A percentile compares a stretch with the other conserved stretches of the same genome.
phyloP scores from a whole-genome alignment of 2,888 invertebrate species.

The Pyrrhia umbra region DNA sequence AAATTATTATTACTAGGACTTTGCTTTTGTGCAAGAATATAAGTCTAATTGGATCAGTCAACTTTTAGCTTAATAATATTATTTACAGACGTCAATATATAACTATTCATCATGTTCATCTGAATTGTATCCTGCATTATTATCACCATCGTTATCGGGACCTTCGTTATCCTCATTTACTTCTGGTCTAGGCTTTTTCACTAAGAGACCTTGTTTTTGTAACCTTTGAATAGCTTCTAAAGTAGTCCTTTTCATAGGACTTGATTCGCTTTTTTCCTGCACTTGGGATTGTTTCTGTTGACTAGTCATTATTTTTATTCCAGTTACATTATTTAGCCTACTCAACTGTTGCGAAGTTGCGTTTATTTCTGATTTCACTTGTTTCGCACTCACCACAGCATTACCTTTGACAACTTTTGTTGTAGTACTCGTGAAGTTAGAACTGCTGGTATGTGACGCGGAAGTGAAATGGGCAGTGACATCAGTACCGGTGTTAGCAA shows the following conservation, averaged over 20 bases:
- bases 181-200: slow-evolving; percentile 83
- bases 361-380: slow-evolving; percentile 78
- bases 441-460: slow-evolving; percentile 74
- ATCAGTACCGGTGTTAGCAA: slow-evolving; percentile 63
- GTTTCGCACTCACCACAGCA: slow-evolving; percentile 75
- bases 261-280: slow-evolving; percentile 78
- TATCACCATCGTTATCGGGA: slow-evolving; percentile 70
- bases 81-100: slow-evolving; percentile 39
- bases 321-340: slow-evolving; percentile 76
- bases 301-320: slow-evolving; percentile 80
- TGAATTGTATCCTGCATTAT: slow-evolving; percentile 66
- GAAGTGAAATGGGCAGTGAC: slow-evolving; percentile 71
- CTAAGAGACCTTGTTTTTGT: slow-evolving; percentile 83
- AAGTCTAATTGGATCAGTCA: slow-evolving; percentile 57
- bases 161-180: slow-evolving; percentile 72
- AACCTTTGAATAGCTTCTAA: slow-evolving; percentile 85
- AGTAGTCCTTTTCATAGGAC: slow-evolving; percentile 75
- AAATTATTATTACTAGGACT: slow-evolving; percentile 42
- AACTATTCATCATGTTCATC: slow-evolving; percentile 66
- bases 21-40: slow-evolving; percentile 51
- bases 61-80: slow-evolving; percentile 39
- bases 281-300: slow-evolving; percentile 77
- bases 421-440: slow-evolving; percentile 75
- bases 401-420: slow-evolving; percentile 79
- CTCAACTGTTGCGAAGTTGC: slow-evolving; percentile 77